Percentiles rank a stretch among this genome's conserved stretches.
Conservation (phyloP, 2,797 vertebrate genomes). For the Botia almorhae region DNA sequence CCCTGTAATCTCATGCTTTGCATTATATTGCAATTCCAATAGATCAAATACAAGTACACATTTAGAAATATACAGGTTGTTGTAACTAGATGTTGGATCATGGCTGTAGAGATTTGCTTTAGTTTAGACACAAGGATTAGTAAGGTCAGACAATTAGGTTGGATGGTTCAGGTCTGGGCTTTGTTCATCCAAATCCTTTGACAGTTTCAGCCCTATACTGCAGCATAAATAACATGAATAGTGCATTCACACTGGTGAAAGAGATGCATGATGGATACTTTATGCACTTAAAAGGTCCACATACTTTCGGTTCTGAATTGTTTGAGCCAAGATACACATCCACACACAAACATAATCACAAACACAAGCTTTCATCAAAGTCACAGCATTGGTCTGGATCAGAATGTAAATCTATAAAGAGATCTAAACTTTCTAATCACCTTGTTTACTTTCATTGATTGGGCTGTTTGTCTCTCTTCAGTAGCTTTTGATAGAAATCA, state of each 20-base stretch:
- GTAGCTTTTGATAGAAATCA: slow-evolving; percentile 31
- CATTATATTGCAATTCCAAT: not conserved
- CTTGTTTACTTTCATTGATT: slow-evolving; percentile 39
- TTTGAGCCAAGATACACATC: not conserved
- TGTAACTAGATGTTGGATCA: not conserved
- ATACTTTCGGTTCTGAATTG: not conserved
- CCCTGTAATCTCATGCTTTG: slow-evolving; percentile 3
- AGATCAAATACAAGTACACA: not conserved
- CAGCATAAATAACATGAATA: too few species aligned
- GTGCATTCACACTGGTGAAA: too few species aligned
- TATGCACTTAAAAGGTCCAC: not conserved
- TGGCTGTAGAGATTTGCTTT: not conserved
- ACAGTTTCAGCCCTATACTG: too few species aligned
- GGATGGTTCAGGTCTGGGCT: too few species aligned
- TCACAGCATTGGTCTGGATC: slow-evolving; percentile 10
- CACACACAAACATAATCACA: too few species aligned
- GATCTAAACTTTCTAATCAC: slow-evolving; percentile 36
- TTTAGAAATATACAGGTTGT: not conserved
- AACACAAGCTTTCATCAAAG: slow-evolving; percentile 20
- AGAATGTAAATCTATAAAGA: slow-evolving; percentile 41
- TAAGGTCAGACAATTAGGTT: not conserved
- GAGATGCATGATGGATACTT: not conserved
- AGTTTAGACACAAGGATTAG: not conserved
- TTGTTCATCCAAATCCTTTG: too few species aligned
- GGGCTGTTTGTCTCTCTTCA: slow-evolving; percentile 44